phyloP scores from a whole-genome alignment of 2,113 vertebrate species.

The Shinisaurus crocodilurus region DNA sequence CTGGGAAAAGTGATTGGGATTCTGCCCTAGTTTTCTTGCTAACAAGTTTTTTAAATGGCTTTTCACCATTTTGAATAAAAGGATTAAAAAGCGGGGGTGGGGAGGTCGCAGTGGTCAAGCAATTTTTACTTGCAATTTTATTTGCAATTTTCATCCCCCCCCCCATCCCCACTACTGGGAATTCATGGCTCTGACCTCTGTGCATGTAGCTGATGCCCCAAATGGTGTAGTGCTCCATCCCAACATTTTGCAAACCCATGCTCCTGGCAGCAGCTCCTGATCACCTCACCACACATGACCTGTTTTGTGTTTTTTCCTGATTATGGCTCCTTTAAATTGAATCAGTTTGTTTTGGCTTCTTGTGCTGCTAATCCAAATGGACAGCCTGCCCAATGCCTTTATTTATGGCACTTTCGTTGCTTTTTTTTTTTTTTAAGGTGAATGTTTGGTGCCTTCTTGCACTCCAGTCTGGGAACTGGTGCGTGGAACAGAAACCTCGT shows the following conservation, averaged over 20 bases:
- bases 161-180: neutral
- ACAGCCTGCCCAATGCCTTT: neutral
- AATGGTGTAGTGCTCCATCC: neutral
- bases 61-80: neutral
- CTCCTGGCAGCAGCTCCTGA: neutral
- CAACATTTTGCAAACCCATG: neutral
- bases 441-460: slow-evolving; percentile 39
- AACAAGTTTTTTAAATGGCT: neutral
- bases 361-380: slow-evolving; percentile 1
- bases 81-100: neutral
- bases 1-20: neutral
- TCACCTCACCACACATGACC: neutral
- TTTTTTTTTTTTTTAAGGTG: neutral
- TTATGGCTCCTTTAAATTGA: slow-evolving; percentile 6
- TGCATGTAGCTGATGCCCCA: neutral
- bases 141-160: neutral
- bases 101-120: neutral
- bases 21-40: neutral
- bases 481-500: neutral
- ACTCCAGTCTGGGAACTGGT: slow-evolving; percentile 1
- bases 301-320: neutral
- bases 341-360: neutral
- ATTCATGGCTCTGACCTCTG: neutral
- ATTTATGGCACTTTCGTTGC: neutral
- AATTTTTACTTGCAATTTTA: neutral